These are phyloP conservation scores for Fratercula arctica DNA, from an alignment of 2,797 vertebrate species.

Conservation along the genomic window DNA sequence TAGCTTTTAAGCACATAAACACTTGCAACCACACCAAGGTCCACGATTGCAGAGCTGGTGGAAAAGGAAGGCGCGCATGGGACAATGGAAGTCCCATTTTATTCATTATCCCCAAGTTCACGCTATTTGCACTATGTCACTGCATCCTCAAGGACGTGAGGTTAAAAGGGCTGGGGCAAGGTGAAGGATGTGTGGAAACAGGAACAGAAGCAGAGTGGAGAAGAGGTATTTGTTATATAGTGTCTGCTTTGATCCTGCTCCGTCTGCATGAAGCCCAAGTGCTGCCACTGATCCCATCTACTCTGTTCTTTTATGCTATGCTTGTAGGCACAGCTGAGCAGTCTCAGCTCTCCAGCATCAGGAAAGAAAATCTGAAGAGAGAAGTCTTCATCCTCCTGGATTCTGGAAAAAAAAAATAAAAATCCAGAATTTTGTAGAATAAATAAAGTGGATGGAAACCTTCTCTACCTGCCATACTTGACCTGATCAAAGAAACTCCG, in stretches of 20 bases:
- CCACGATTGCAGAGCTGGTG: neutral
- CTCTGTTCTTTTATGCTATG: neutral
- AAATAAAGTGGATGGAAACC: neutral
- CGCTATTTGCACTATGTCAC: rapidly evolving
- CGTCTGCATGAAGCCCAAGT: neutral
- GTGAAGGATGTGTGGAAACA: neutral
- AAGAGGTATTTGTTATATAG: neutral
- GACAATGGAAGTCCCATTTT: neutral
- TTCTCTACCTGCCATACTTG: neutral
- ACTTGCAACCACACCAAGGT: neutral
- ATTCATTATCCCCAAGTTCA: neutral
- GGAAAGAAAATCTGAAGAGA: neutral
- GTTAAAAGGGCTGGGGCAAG: neutral
- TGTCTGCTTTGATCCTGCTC: neutral
- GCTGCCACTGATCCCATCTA: neutral
- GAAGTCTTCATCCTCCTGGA: neutral
- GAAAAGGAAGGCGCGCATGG: neutral
- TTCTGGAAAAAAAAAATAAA: neutral
- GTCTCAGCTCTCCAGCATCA: neutral
- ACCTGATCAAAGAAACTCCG: neutral
- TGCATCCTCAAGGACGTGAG: neutral
- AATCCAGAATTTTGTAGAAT: neutral
- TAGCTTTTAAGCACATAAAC: neutral
- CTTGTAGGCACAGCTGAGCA: neutral
- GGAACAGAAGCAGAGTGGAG: neutral